A percentile compares a stretch with the other conserved stretches of the same genome.
phyloP scores from a whole-genome alignment of 2,888 invertebrate species.

The Aricia artaxerxes region DNA sequence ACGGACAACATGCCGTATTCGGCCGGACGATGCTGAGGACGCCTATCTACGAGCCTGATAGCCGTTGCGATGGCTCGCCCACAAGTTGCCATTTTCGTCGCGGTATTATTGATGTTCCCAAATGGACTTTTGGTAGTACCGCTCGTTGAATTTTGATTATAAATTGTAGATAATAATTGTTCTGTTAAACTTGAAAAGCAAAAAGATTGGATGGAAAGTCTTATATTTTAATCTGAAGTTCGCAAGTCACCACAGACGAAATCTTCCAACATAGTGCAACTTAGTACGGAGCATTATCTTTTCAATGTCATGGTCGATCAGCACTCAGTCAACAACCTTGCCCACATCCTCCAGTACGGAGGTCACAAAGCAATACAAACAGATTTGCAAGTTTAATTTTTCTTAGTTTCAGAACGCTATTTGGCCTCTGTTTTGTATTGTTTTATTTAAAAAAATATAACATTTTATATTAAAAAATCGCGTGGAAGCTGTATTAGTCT shows the following conservation, averaged over 20 bases:
- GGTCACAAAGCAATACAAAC: background rate
- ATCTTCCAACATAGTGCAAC: background rate
- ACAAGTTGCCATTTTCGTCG: slow-evolving; percentile 48
- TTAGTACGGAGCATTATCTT: background rate
- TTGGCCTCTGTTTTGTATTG: background rate
- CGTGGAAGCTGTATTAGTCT: too few relatives aligned
- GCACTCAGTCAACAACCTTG: slow-evolving; percentile 7
- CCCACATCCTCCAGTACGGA: background rate
- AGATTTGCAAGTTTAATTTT: background rate
- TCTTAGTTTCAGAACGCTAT: background rate
- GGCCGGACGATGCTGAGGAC: slow-evolving; percentile 67
- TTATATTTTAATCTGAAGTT: background rate
- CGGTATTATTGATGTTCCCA: background rate
- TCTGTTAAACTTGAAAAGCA: background rate
- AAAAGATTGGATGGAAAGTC: background rate
- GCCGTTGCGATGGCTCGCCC: slow-evolving; percentile 73
- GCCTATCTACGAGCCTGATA: slow-evolving; percentile 58
- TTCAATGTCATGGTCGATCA: slow-evolving; percentile 7
- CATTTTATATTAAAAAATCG: background rate
- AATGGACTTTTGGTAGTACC: background rate
- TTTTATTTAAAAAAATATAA: background rate
- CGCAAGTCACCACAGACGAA: background rate
- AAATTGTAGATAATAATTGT: background rate
- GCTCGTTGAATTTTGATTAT: background rate
- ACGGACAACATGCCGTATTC: slow-evolving; percentile 63